Conservation (phyloP, 2,888 invertebrate genomes). For the Mamestra brassicae region DNA sequence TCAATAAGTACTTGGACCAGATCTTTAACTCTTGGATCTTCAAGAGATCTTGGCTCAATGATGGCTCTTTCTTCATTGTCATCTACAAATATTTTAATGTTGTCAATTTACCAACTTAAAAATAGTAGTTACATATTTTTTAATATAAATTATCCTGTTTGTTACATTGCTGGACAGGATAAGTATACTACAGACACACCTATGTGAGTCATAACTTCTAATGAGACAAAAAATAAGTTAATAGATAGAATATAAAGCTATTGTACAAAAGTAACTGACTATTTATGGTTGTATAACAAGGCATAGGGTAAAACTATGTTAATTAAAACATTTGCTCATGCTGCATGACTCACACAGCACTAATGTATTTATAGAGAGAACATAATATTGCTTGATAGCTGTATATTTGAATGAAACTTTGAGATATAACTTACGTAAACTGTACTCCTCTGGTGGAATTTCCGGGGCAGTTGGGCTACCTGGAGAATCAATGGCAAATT, state of each 20-base stretch:
- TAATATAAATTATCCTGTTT: conserved; percentile 50
- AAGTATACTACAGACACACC: conserved; percentile 29
- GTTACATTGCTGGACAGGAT: conserved; percentile 40
- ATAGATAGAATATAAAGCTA: neutral
- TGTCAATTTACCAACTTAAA: neutral
- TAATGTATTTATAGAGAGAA: conserved; percentile 3
- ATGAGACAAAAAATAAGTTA: neutral
- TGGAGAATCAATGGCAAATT: conserved; percentile 99
- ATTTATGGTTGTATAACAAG: neutral
- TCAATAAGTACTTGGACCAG: conserved; percentile 97
- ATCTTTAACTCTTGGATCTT: conserved; percentile 96
- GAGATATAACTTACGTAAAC: conserved; percentile 92
- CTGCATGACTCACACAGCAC: conserved; percentile 29
- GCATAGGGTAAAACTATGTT: neutral
- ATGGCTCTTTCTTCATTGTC: conserved; percentile 99
- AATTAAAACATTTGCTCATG: conserved; percentile 20
- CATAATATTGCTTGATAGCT: neutral
- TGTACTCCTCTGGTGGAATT: conserved; percentile 98
- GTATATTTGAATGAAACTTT: neutral
- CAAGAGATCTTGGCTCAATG: conserved; percentile 96
- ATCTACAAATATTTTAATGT: conserved; percentile 89
- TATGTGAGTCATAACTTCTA: conserved; percentile 36
- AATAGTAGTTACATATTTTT: neutral
- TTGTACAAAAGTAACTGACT: neutral
- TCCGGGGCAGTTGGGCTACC: conserved; percentile 96